These are phyloP conservation scores for Buathra laborator DNA, from an alignment of 2,888 invertebrate genomes.

Conservation along the genomic window DNA sequence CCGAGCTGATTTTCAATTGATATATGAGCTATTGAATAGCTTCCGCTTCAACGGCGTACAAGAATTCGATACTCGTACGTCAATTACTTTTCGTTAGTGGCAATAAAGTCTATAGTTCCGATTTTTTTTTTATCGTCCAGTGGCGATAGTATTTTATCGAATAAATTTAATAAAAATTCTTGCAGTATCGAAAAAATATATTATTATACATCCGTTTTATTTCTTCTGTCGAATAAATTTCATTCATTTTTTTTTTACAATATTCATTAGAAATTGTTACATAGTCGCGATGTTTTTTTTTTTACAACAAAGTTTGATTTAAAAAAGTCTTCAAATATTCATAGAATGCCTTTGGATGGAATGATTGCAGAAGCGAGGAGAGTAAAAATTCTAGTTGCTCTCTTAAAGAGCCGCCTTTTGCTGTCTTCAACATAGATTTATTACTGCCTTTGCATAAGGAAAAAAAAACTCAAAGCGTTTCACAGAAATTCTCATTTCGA, in stretches of 20 bases:
- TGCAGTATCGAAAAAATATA: too few species aligned
- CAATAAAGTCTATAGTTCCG: too few species aligned
- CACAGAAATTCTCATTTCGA: background rate
- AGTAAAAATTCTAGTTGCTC: background rate
- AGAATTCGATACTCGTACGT: background rate
- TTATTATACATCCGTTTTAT: too few species aligned
- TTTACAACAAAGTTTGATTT: background rate
- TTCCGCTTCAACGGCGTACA: background rate
- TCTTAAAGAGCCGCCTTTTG: background rate
- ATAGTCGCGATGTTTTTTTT: background rate
- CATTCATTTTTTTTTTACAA: background rate
- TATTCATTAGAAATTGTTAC: background rate
- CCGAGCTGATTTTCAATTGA: constrained; percentile 21
- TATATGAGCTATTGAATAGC: background rate
- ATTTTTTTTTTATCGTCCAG: too few species aligned
- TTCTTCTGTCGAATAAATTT: too few species aligned
- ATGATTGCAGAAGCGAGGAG: background rate
- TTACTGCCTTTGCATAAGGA: background rate
- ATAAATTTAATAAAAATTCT: too few species aligned
- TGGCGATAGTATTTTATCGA: too few species aligned
- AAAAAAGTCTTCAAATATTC: background rate
- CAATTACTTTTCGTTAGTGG: constrained; percentile 13
- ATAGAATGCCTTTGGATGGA: background rate
- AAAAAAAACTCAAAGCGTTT: background rate
- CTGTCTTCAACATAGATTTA: background rate